Base-by-base conservation (phyloP, 1,140 invertebrate species). In the Rhyacophila brunnea region DNA sequence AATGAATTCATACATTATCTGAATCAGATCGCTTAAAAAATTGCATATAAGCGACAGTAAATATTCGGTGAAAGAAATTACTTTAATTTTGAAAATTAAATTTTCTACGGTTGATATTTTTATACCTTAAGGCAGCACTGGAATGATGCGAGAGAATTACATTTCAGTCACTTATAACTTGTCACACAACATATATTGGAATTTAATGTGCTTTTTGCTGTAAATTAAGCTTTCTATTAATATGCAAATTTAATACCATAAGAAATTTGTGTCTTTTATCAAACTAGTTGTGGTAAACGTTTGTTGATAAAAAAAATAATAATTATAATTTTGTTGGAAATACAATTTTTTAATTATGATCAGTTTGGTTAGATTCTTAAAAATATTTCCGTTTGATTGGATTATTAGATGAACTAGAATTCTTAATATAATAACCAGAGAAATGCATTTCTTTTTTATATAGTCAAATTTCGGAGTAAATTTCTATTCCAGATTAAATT, bases 1-100 rank as follows among this genome's bases (percentile, higher is more conserved):
- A 82, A 82, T 68, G 78, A 81, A 64, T 80, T 81, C 70, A 78
- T 80, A 56, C 75, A 80, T 68, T 83, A 83, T 71, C 70, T 83
- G 55, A 83, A 81, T 68, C 80, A 81, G 70, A 81, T 81, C 70
- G 80, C 81, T 60, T 81, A 78, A 73, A 38, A n/a, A n/a, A n/a
- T n/a, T n/a, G n/a, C 53, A 7, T 28, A 5, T 28, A 28, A 28
- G 23, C 9, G 23, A 28, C 4, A 50, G 32, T 17, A 36, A 36
- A 17, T 18, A 38, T 17, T 38, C 17, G 11, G 32, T 36, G n/a
- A 35, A 35, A 35, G 34, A 35, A 6, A n/a, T n/a, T n/a, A n/a
- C n/a, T n/a, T n/a, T 40, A 40, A 40, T 5, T 4, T 40, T n/a
- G 15, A 23, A 49, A 28, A 44, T 45, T 18, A 42, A 45, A n/a